A percentile compares a stretch with the other conserved stretches of the same genome.
phyloP scores from a whole-genome alignment of 2,797 vertebrate genomes.

The Arctocebus calabarensis region DNA sequence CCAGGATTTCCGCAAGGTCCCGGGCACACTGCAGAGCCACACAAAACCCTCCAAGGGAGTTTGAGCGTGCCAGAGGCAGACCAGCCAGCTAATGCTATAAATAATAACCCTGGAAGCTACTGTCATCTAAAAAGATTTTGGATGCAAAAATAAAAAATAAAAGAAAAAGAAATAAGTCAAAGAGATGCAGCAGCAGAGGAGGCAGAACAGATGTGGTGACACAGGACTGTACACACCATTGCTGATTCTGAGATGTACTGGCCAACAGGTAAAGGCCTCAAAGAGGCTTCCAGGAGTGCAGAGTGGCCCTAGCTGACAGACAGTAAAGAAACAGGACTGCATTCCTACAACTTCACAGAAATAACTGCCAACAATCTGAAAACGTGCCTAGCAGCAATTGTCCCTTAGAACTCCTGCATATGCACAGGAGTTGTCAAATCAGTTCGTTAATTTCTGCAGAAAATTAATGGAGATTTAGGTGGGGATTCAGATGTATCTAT shows the following conservation, averaged over 20 bases:
- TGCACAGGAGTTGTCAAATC: background rate
- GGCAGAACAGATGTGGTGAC: background rate
- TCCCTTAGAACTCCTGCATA: background rate
- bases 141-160: no score
- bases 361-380: background rate
- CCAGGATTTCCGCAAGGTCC: no score
- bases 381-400: background rate
- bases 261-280: accelerated
- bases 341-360: background rate
- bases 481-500: background rate
- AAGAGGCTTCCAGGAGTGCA: background rate
- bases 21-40: no score
- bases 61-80: no score
- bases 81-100: no score
- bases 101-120: no score
- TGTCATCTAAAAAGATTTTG: no score
- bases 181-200: background rate
- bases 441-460: background rate
- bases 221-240: accelerated
- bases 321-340: background rate
- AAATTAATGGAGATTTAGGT: background rate
- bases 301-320: background rate
- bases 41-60: no score
- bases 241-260: background rate
- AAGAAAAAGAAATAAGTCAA: background rate